Evolutionary conservation across 2,888 invertebrate species (phyloP), one percentile per base, ranked within the genome.

Genomic region (Epirrhoe tristata): DNA sequence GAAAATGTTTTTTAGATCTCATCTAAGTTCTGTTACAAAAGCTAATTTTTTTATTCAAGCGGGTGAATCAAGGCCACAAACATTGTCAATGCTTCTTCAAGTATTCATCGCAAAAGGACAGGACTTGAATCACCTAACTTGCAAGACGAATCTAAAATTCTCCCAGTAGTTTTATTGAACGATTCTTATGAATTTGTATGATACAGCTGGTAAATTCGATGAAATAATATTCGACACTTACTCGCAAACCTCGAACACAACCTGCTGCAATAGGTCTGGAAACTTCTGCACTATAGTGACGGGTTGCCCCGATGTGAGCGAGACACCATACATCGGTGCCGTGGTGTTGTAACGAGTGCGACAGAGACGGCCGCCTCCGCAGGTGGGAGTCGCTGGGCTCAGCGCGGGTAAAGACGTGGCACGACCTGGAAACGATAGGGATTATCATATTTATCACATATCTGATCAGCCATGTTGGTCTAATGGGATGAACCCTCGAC

Each of bases 281-380:
- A 98, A 98, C 90, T 98, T 98, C 90, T 98, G 98, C 46, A 98
- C 98, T 79, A 98, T 98, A 60, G 98, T 98, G 76, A 98, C 98
- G 0, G 98, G 98, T 81, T 98, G 97, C 1, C 98, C 98, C 12
- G 98, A 98, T 14, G 98, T 98, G 48, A 98, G 93, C 16, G 98
- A 98, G 52, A 98, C 98, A n/a, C 98, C 98, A 84, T 98, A 98
- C 97, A 98, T 97, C 0, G 98, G 98, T 16, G 98, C 98, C 52
- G 98, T 98, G 24, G 98, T 98, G 89, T 98, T 98, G 90, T 98
- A 98, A 66, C 98, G 94, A 7, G 98, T 98, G 81, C 97, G 96
- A 85, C 98, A 98, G 46, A 98, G 94, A 67, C 98, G 94, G 24
- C 96, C 94, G 46, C 96, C 95, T 14, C 96, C 95, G 75, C 96